Percentiles rank a stretch among this genome's conserved stretches.
Evolutionary conservation across 2,797 vertebrate genomes (phyloP).

Genomic region (Notolepis coatsorum): DNA sequence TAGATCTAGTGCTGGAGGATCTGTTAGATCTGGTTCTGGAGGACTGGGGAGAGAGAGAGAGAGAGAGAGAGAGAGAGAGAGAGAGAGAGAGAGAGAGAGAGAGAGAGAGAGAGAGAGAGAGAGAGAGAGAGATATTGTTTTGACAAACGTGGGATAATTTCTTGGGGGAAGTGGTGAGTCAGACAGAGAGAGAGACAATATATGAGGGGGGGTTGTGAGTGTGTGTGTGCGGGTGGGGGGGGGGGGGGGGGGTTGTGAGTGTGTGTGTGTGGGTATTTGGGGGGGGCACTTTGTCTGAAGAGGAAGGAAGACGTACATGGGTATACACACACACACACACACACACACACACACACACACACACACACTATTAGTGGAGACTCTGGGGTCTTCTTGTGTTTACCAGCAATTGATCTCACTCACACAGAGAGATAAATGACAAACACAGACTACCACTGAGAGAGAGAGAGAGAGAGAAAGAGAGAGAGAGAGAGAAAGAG

Average conservation of each 20-base stretch:
- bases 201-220: no score
- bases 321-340: background rate
- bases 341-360: background rate
- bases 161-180: no score
- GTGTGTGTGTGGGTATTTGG: no score
- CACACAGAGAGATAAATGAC: slow-evolving; percentile 64
- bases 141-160: no score
- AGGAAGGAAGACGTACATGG: background rate
- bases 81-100: background rate
- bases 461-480: background rate
- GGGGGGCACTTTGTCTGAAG: background rate
- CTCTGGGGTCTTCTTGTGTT: slow-evolving; percentile 47
- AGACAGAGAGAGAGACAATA: no score
- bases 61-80: background rate
- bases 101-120: background rate
- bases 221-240: no score
- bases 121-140: no score
- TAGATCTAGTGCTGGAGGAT: no score
- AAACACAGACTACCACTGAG: slow-evolving; percentile 53
- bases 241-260: no score
- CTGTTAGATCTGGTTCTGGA: no score
- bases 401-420: slow-evolving; percentile 65
- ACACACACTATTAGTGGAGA: slow-evolving; percentile 7
- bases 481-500: background rate
- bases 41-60: background rate